These are phyloP conservation scores for Proterorhinus semilunaris DNA, from an alignment of 2,113 vertebrate genomes.

Conservation along the genomic window DNA sequence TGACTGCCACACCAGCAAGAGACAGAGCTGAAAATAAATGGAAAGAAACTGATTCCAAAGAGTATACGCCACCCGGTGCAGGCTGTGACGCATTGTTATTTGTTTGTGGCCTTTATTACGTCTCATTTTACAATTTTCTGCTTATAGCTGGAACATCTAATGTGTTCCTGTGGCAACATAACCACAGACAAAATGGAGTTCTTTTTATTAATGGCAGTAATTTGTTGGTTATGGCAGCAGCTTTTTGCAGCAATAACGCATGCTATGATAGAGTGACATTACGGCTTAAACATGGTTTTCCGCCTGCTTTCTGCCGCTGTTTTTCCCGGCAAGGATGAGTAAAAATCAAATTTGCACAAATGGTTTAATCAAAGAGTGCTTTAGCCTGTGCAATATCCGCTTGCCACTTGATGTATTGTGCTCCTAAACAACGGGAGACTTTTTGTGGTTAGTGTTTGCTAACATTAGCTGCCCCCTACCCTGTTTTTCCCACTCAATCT, in stretches of 20 bases:
- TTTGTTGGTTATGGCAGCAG: conserved; percentile 30
- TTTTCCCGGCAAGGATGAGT: conserved; percentile 41
- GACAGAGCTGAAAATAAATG: not conserved
- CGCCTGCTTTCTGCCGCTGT: conserved; percentile 31
- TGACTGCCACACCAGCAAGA: not conserved
- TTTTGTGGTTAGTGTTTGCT: conserved; percentile 36
- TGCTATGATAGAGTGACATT: conserved; percentile 14
- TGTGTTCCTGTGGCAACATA: conserved; percentile 10
- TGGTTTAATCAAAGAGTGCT: conserved; percentile 39
- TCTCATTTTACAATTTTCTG: conserved; percentile 14
- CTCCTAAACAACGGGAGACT: conserved; percentile 21
- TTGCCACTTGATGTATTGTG: conserved; percentile 43
- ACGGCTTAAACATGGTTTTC: conserved; percentile 28
- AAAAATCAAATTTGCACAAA: conserved; percentile 55
- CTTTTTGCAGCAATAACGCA: conserved; percentile 28
- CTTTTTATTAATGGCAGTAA: conserved; percentile 47
- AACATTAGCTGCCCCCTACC: conserved; percentile 15
- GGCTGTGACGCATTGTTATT: not conserved
- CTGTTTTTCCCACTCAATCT: conserved; percentile 9
- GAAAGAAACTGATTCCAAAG: conserved; percentile 4
- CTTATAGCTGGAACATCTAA: conserved; percentile 14
- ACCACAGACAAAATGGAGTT: conserved; percentile 24
- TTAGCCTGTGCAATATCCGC: conserved; percentile 46
- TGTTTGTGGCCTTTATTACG: conserved; percentile 6
- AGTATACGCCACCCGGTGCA: not conserved